Percentiles rank a stretch among this genome's conserved stretches.
Conservation (phyloP, 2,797 vertebrate genomes). For the Neosalanx taihuensis region DNA sequence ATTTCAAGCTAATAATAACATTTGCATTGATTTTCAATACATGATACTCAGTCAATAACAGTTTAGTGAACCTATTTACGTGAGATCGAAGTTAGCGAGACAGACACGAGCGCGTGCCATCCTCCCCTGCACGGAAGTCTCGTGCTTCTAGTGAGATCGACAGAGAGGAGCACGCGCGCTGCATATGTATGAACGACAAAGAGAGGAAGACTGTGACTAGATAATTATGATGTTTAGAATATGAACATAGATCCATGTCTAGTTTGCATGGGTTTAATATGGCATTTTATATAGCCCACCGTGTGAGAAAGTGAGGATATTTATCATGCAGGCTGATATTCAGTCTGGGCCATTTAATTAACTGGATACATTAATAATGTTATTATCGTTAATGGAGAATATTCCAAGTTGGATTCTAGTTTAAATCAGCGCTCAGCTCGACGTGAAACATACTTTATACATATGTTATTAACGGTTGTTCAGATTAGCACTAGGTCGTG, state of each 20-base stretch:
- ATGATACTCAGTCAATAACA: slow-evolving; percentile 33
- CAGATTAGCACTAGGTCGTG: slow-evolving; percentile 56
- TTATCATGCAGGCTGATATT: slow-evolving; percentile 56
- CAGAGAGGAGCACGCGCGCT: background rate
- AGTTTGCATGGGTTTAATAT: slow-evolving; percentile 40
- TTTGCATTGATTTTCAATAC: slow-evolving; percentile 53
- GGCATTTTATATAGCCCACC: slow-evolving; percentile 36
- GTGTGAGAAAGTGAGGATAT: slow-evolving; percentile 53
- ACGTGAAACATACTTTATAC: slow-evolving; percentile 53
- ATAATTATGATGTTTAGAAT: slow-evolving; percentile 43
- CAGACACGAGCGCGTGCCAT: background rate
- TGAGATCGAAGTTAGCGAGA: slow-evolving; percentile 24
- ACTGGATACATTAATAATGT: slow-evolving; percentile 43
- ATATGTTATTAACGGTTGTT: slow-evolving; percentile 54
- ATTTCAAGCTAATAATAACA: slow-evolving; percentile 49
- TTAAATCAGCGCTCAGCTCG: slow-evolving; percentile 66
- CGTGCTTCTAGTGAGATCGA: background rate
- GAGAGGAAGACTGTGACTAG: background rate
- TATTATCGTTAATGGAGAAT: slow-evolving; percentile 53
- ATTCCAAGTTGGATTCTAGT: slow-evolving; percentile 55
- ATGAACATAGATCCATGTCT: slow-evolving; percentile 54
- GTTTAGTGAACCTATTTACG: slow-evolving; percentile 28
- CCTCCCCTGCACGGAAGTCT: background rate
- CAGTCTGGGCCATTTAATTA: slow-evolving; percentile 63
- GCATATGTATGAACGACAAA: slow-evolving; percentile 25